Conservation (phyloP, 2,797 vertebrate genomes). For the Hephaestus fuliginosus region DNA sequence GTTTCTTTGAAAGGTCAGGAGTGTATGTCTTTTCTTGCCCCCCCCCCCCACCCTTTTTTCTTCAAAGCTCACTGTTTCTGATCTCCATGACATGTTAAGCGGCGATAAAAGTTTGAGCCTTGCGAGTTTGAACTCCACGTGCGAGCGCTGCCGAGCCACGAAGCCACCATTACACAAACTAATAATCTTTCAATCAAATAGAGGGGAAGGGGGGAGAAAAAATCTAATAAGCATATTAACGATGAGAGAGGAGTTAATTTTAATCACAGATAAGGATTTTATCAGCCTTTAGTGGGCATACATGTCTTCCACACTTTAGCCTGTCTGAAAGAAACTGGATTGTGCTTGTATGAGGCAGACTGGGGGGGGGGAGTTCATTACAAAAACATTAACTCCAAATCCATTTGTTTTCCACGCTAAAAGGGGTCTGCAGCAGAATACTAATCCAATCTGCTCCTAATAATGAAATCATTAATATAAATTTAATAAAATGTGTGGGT, state of each 20-base stretch:
- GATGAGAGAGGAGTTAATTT: conserved; percentile 67
- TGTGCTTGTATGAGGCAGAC: conserved; percentile 12
- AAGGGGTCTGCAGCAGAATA: conserved; percentile 48
- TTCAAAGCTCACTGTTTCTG: conserved; percentile 32
- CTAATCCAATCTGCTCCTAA: conserved; percentile 57
- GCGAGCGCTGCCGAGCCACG: conserved; percentile 30
- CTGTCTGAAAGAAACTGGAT: conserved; percentile 53
- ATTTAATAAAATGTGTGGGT: conserved; percentile 58
- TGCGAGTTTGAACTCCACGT: conserved; percentile 7
- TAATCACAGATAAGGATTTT: conserved; percentile 80
- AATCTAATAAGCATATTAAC: conserved; percentile 72
- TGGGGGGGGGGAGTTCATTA: conserved; percentile 46
- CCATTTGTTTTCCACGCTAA: conserved; percentile 68
- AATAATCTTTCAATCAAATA: conserved; percentile 62
- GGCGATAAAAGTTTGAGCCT: conserved; percentile 37
- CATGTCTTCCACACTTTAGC: conserved; percentile 63
- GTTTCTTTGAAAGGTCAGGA: conserved; percentile 72
- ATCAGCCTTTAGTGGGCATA: conserved; percentile 65
- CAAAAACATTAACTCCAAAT: conserved; percentile 69
- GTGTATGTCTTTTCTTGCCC: conserved; percentile 38
- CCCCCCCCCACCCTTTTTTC: background rate
- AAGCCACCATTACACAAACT: conserved; percentile 39
- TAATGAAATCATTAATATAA: conserved; percentile 69
- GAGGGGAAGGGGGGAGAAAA: background rate
- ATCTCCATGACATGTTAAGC: conserved; percentile 35